phyloP scores from a whole-genome alignment of 37 sponge, comb jelly and placozoan genomes.

The Axinella damicornis region DNA sequence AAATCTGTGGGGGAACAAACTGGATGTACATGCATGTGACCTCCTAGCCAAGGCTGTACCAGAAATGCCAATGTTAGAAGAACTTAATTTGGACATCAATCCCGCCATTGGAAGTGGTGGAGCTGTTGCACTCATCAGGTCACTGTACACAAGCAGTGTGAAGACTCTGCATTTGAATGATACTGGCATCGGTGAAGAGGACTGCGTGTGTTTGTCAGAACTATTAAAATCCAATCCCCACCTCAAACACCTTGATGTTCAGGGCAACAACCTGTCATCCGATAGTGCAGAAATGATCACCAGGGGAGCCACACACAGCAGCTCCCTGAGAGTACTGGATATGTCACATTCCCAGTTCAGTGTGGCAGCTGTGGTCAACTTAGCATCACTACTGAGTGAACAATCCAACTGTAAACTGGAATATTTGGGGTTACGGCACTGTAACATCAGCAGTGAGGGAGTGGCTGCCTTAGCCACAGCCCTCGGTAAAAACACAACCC shows the following conservation, averaged over 20 bases:
- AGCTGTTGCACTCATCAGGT: background rate
- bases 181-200: background rate
- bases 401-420: no score
- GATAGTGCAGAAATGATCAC: background rate
- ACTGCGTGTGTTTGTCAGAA: background rate
- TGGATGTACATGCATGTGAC: slow-evolving; percentile 1
- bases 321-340: background rate
- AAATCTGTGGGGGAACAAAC: background rate
- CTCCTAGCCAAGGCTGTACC: slow-evolving; percentile 4
- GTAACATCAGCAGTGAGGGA: no score
- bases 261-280: background rate
- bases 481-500: no score
- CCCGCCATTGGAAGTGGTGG: slow-evolving; percentile 21
- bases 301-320: slow-evolving; percentile 3
- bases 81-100: background rate
- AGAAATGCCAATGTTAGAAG: background rate
- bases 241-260: background rate
- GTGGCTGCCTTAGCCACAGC: no score
- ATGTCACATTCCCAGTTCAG: no score
- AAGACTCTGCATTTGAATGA: background rate
- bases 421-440: no score
- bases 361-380: no score
- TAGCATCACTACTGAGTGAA: no score
- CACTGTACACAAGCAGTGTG: background rate
- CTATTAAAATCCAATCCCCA: background rate